These are phyloP conservation scores for Alloscopus bannaensis DNA, from an alignment of 2,888 invertebrate genomes.

Conservation along the genomic window DNA sequence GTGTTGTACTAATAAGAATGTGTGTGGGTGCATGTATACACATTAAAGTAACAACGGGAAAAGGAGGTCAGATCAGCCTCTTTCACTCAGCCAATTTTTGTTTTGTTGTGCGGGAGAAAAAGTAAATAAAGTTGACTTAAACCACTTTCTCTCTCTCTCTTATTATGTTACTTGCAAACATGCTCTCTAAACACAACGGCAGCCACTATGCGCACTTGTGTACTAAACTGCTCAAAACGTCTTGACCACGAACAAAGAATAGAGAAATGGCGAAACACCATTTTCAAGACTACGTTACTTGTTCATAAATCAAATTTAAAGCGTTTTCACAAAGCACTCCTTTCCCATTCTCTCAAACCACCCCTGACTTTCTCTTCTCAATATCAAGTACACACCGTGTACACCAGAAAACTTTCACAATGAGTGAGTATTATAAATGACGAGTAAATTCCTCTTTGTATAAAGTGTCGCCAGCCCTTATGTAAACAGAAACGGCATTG, in stretches of 20 bases:
- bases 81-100: slow-evolving; percentile 1
- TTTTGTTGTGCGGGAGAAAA: neutral
- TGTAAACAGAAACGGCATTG: too few relatives aligned
- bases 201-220: neutral
- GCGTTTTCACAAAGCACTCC: slow-evolving; percentile 4
- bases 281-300: neutral
- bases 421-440: too few relatives aligned
- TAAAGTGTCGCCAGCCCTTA: neutral
- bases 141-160: neutral
- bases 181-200: neutral
- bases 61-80: slow-evolving; percentile 20
- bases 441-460: too few relatives aligned
- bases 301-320: slow-evolving; percentile 39
- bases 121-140: slow-evolving; percentile 12
- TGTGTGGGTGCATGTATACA: too few relatives aligned
- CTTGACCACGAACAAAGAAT: slow-evolving; percentile 8
- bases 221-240: neutral
- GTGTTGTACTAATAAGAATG: too few relatives aligned
- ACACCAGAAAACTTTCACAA: too few relatives aligned
- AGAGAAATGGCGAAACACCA: slow-evolving; percentile 10
- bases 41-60: too few relatives aligned
- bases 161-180: neutral
- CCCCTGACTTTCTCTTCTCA: neutral
- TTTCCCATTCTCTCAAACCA: neutral
- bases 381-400: too few relatives aligned